phyloP scores from a whole-genome alignment of 2,888 invertebrate species.

The Falcaria lacertinaria region DNA sequence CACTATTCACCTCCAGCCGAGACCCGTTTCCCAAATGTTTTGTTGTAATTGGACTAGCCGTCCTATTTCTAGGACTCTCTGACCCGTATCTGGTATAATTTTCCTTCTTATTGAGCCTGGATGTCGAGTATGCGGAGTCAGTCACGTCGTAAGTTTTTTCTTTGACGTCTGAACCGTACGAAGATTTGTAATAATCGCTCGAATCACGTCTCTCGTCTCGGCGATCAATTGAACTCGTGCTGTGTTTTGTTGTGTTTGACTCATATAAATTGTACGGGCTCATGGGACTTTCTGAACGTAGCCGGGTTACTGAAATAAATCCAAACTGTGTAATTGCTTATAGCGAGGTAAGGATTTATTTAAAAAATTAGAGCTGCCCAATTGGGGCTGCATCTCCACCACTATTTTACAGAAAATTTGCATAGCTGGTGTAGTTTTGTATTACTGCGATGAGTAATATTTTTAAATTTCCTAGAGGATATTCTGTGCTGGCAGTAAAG shows the following conservation, averaged over 20 bases:
- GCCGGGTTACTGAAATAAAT: constrained; percentile 58
- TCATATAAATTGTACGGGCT: constrained; percentile 66
- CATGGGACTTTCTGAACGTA: constrained; percentile 71
- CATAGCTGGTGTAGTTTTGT: too few relatives aligned
- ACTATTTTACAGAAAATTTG: too few relatives aligned
- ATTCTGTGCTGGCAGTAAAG: too few relatives aligned
- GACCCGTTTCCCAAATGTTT: constrained; percentile 76
- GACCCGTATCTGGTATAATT: constrained; percentile 57
- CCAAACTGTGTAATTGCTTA: constrained; percentile 3
- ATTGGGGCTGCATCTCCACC: too few relatives aligned
- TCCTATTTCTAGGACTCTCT: constrained; percentile 67
- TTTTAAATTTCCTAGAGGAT: too few relatives aligned
- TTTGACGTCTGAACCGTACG: constrained; percentile 56
- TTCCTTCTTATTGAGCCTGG: constrained; percentile 61
- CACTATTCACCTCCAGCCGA: constrained; percentile 68
- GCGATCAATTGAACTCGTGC: constrained; percentile 61
- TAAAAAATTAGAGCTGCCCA: too few relatives aligned
- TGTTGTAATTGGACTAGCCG: constrained; percentile 72
- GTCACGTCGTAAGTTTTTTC: constrained; percentile 68
- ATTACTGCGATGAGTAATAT: too few relatives aligned
- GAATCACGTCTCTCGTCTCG: constrained; percentile 67
- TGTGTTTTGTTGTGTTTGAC: constrained; percentile 54
- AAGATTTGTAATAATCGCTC: constrained; percentile 67
- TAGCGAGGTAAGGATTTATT: neutral
- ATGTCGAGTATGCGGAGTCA: constrained; percentile 66